Evolutionary conservation across 53 echinoderm and acorn worm species (phyloP), one percentile per base, ranked within the genome.

Genomic region (Pentamera pediparva): DNA sequence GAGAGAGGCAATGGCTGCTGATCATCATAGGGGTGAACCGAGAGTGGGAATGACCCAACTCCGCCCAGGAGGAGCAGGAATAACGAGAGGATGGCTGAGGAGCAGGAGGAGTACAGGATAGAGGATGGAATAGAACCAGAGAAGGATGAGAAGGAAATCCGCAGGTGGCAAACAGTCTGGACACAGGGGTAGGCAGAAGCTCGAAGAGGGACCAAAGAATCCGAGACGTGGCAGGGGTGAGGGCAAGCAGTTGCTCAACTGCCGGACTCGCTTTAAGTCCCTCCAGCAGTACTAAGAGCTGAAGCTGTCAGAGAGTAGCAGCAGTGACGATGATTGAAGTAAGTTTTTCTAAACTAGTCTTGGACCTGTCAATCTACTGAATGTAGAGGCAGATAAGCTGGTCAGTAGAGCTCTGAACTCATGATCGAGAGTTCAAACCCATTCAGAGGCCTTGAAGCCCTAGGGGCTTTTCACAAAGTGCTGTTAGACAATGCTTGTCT

Each of bases 221-320:
- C 15, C 9, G 63, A 36, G 18, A 1, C 24, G 55, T 33, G 45
- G 59, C 36, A 67, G 28, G 35, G 60, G 71, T 15, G 75, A 81
- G 38, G 82, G 82, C 18, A 81, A 75, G 18, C 43, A 62, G 20
- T 54, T 81, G 39, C 35, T 81, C 32, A 81, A 75, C 37, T 54
- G 35, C 37, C 62, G 18, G 54, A 53, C 55, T 32, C 24, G 52
- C 17, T 45, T 41, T 41, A 67, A 67, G 38, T 67, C 67, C 17
- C n/a, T 29, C 0, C 13, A 2, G 6, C 18, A 19, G 10, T 47
- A 13, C 35, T 15, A 15, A 24, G 88, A 76, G 9, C 80, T 76
- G 6, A 49, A 59, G 48, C 57, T 88, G 1, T 88, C 88, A 39
- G 88, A 88, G 36, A 88, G 88, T 83, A 83, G 87, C 52, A 75